Evolutionary conservation across 2,113 vertebrate species (phyloP).

Genomic region (Rhabdornis inornatus): DNA sequence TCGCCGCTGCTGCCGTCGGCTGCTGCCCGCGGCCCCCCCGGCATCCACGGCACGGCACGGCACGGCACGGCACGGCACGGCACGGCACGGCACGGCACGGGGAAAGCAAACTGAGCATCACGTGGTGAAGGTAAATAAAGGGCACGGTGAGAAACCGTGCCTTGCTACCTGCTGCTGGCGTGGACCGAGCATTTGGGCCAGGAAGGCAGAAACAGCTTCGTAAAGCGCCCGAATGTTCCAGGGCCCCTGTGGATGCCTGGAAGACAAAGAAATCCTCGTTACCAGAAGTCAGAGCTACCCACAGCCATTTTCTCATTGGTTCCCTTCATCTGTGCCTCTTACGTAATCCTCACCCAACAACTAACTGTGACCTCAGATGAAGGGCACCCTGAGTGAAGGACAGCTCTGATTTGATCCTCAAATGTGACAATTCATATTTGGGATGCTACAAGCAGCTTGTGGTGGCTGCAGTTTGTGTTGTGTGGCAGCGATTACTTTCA

Average conservation of each 20-base stretch:
- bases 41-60: not conserved
- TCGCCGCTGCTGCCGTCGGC: not conserved
- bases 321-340: conserved; percentile 10
- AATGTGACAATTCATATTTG: not conserved
- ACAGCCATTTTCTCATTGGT: not conserved
- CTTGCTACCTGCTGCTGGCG: not conserved
- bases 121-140: not conserved
- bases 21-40: not conserved
- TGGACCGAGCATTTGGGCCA: not conserved
- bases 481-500: not conserved
- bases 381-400: not conserved
- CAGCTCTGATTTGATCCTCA: not conserved
- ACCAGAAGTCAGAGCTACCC: not conserved
- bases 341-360: not conserved
- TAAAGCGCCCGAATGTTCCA: not conserved
- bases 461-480: not conserved
- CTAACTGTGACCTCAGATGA: not conserved
- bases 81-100: not conserved
- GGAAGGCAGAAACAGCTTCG: not conserved
- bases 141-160: not conserved
- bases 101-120: not conserved
- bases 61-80: fast-evolving
- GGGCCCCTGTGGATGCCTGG: not conserved
- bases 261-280: conserved; percentile 9
- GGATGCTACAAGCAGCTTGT: not conserved